These are phyloP conservation scores for Pipa parva DNA, from an alignment of 2,113 vertebrate genomes.

Conservation along the genomic window DNA sequence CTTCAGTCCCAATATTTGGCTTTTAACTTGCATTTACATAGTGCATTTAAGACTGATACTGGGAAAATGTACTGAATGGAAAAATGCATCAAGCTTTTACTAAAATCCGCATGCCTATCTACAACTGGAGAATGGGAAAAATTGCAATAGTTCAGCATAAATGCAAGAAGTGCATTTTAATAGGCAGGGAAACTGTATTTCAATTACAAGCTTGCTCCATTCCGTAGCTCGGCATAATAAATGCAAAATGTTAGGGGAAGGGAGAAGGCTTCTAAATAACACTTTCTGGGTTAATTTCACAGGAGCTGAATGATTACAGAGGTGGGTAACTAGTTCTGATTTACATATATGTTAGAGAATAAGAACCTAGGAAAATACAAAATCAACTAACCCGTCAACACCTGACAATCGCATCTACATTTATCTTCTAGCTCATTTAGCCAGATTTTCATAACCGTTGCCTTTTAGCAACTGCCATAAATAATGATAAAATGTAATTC, in stretches of 20 bases:
- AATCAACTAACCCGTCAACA: not conserved
- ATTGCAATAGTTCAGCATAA: not conserved
- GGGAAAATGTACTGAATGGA: too few relatives aligned
- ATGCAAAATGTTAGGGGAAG: not conserved
- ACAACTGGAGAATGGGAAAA: not conserved
- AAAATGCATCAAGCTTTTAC: too few relatives aligned
- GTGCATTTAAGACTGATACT: not conserved
- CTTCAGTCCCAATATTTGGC: not conserved
- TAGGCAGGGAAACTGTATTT: not conserved
- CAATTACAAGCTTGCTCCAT: not conserved
- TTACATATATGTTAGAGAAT: not conserved
- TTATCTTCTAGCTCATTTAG: not conserved
- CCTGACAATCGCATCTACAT: not conserved
- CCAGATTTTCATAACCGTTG: not conserved
- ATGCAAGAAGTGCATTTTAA: not conserved
- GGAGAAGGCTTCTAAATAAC: not conserved
- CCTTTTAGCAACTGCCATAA: too few relatives aligned
- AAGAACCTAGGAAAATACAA: not conserved
- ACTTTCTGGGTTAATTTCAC: not conserved
- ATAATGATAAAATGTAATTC: too few relatives aligned
- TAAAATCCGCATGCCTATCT: too few relatives aligned
- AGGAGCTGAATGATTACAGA: not conserved
- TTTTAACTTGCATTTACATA: not conserved
- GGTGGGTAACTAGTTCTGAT: not conserved
- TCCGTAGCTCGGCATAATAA: not conserved